Evolutionary conservation across 2,113 vertebrate genomes (phyloP).

Genomic region (Thomomys bottae): DNA sequence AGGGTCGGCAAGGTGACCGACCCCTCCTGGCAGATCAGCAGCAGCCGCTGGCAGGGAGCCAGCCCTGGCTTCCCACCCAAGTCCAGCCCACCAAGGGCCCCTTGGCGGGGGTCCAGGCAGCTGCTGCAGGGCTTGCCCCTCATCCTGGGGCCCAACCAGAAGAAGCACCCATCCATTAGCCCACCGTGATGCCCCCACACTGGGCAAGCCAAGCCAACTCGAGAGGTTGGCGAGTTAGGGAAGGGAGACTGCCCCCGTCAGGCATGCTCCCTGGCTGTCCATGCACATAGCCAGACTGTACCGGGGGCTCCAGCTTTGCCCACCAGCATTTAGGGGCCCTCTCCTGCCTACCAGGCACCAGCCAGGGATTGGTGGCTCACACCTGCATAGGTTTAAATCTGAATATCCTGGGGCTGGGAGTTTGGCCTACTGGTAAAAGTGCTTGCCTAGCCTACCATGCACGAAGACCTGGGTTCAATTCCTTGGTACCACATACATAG

Average conservation of each 20-base stretch:
- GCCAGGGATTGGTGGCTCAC: no score
- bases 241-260: neutral
- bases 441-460: no score
- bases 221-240: neutral
- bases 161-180: neutral
- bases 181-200: neutral
- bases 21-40: neutral
- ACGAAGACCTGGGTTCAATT: no score
- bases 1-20: no score
- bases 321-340: neutral
- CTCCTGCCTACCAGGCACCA: neutral
- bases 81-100: neutral
- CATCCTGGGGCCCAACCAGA: neutral
- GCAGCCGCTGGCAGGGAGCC: neutral
- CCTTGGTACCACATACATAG: no score
- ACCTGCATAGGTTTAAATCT: no score
- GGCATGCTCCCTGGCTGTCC: neutral
- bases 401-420: no score
- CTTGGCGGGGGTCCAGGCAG: neutral
- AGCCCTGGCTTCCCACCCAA: neutral
- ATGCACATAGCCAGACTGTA: neutral
- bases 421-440: no score
- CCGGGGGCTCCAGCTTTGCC: neutral
- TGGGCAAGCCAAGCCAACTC: neutral
- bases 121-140: neutral